Percentiles rank a stretch among this genome's conserved stretches.
Evolutionary conservation across 2,797 vertebrate genomes (phyloP).

Genomic region (Rhadinocentrus ornatus): DNA sequence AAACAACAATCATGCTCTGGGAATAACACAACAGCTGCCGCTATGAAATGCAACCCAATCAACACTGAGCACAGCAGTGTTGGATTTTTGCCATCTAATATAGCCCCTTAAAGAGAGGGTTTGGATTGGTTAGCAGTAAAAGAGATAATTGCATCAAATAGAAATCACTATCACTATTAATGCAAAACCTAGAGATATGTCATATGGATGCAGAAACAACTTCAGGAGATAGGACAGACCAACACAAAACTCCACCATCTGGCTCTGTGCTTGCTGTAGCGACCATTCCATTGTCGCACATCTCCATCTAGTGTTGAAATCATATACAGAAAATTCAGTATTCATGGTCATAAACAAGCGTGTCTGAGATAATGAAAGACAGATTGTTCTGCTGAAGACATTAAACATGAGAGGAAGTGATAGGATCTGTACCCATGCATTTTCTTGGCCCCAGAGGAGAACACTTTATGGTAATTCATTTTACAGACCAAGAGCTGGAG

Average conservation of each 20-base stretch:
- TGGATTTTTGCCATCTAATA: slow-evolving; percentile 14
- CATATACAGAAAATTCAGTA: background rate
- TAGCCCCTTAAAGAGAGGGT: slow-evolving; percentile 17
- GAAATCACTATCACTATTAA: slow-evolving; percentile 1
- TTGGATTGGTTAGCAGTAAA: slow-evolving; percentile 5
- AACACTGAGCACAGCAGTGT: slow-evolving; percentile 9
- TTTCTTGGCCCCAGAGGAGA: slow-evolving; percentile 41
- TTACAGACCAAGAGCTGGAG: slow-evolving; percentile 64
- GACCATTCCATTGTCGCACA: slow-evolving; percentile 18
- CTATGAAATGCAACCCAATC: background rate
- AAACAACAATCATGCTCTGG: slow-evolving; percentile 25
- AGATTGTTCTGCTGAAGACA: slow-evolving; percentile 68
- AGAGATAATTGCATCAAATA: slow-evolving; percentile 29
- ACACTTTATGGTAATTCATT: slow-evolving; percentile 73
- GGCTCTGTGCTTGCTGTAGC: background rate
- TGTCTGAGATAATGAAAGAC: slow-evolving; percentile 65
- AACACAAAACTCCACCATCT: background rate
- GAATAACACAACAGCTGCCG: slow-evolving; percentile 43
- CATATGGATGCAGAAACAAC: background rate
- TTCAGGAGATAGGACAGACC: background rate
- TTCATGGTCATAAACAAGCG: slow-evolving; percentile 45
- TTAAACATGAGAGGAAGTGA: slow-evolving; percentile 63
- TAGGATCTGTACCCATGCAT: slow-evolving; percentile 61
- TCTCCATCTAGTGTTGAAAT: slow-evolving; percentile 52
- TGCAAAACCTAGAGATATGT: background rate